phyloP scores from a whole-genome alignment of 2,113 vertebrate genomes.

The Dicentrarchus labrax region DNA sequence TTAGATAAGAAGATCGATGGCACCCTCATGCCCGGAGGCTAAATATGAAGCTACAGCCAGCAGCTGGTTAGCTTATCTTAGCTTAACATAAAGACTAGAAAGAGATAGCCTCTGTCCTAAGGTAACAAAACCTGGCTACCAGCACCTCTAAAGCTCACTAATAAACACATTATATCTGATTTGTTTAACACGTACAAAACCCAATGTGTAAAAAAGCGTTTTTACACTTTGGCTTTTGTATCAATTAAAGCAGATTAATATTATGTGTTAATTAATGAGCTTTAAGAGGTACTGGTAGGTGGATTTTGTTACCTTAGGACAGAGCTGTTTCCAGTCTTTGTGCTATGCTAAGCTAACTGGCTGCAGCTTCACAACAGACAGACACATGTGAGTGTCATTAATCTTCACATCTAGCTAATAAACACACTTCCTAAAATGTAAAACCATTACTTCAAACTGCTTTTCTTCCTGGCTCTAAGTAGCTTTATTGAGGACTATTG shows the following conservation, averaged over 20 bases:
- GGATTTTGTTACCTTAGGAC: not conserved
- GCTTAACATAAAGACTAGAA: not conserved
- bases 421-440: not conserved
- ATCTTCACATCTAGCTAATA: not conserved
- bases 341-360: not conserved
- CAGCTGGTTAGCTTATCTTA: not conserved
- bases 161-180: not conserved
- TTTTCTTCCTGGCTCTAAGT: not conserved
- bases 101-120: not conserved
- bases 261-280: not conserved
- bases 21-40: not conserved
- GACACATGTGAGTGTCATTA: no score
- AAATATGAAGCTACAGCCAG: not conserved
- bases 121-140: not conserved
- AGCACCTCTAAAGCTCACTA: not conserved
- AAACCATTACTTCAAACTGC: not conserved
- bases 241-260: not conserved
- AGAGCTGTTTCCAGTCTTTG: not conserved
- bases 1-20: not conserved
- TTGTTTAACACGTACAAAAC: not conserved
- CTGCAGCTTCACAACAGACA: no score
- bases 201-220: not conserved
- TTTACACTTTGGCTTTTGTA: not conserved
- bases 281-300: not conserved
- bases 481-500: not conserved